Conservation (phyloP, 2,888 invertebrate species). For the Dione vanillae region DNA sequence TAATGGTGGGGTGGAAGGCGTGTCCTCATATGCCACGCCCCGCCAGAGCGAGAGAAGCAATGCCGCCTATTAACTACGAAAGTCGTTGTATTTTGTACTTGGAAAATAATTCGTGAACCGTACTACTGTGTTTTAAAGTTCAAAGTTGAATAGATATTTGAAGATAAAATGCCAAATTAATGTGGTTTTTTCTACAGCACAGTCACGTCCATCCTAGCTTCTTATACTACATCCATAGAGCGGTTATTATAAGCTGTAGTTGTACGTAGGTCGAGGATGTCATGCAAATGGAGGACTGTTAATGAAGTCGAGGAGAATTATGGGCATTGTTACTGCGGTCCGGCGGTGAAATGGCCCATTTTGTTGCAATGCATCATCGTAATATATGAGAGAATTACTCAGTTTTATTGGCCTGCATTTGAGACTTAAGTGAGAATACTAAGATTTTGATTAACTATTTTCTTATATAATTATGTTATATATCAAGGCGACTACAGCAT, state of each 20-base stretch:
- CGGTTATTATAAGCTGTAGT: constrained; percentile 67
- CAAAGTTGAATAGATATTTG: constrained; percentile 50
- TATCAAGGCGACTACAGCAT: neutral
- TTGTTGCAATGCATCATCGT: constrained; percentile 78
- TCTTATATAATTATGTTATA: neutral
- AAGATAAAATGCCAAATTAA: constrained; percentile 32
- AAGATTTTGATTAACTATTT: neutral
- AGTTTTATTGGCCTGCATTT: constrained; percentile 60
- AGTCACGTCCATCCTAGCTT: constrained; percentile 63
- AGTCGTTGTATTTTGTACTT: constrained; percentile 54
- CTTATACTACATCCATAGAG: constrained; percentile 53
- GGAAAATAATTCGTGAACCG: constrained; percentile 41
- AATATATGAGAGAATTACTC: constrained; percentile 77
- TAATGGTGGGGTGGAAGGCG: constrained; percentile 62
- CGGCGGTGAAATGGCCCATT: constrained; percentile 78
- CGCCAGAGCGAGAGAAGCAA: constrained; percentile 67
- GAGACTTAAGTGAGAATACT: constrained; percentile 22
- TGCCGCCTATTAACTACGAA: constrained; percentile 70
- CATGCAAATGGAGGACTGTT: constrained; percentile 84
- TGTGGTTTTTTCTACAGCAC: constrained; percentile 54
- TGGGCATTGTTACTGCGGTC: constrained; percentile 81
- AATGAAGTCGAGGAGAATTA: constrained; percentile 83
- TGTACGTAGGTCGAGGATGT: constrained; percentile 66
- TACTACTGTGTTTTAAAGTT: constrained; percentile 54
- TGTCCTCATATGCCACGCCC: constrained; percentile 71